Conservation (phyloP, 2,888 invertebrate genomes). For the Ceriagrion tenellum region DNA sequence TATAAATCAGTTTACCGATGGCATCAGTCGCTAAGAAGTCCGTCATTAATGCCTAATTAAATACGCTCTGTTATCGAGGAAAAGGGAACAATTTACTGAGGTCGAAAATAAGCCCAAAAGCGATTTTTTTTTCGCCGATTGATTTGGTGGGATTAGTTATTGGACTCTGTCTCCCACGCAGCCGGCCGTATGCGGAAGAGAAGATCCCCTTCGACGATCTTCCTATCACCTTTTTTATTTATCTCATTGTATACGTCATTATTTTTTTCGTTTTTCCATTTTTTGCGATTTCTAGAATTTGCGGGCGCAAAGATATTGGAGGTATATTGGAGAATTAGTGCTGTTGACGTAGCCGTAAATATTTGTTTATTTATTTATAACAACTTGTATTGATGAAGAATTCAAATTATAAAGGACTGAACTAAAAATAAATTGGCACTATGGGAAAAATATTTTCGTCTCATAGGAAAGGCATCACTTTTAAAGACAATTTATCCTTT, state of each 20-base stretch:
- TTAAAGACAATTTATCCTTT: too few species aligned
- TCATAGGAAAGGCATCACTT: too few species aligned
- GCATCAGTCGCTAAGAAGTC: background rate
- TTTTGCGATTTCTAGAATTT: too few species aligned
- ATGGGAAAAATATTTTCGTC: too few species aligned
- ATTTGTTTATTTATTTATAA: too few species aligned
- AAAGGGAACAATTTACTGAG: background rate
- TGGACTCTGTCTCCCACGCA: background rate
- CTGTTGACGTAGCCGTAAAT: too few species aligned
- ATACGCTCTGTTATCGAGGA: constrained; percentile 22
- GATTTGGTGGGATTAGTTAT: constrained; percentile 8
- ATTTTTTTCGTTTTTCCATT: background rate
- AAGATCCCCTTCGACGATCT: background rate
- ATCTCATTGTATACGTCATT: background rate
- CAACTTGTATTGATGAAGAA: too few species aligned
- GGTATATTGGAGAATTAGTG: too few species aligned
- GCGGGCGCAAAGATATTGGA: too few species aligned
- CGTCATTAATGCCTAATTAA: background rate
- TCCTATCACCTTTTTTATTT: background rate
- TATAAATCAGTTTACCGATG: background rate
- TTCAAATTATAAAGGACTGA: too few species aligned
- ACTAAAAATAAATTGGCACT: too few species aligned
- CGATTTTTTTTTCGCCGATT: background rate
- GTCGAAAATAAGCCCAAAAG: background rate
- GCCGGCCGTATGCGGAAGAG: background rate